These are phyloP conservation scores for Diorhabda elongata DNA, from an alignment of 1,140 invertebrate genomes.

Conservation along the genomic window DNA sequence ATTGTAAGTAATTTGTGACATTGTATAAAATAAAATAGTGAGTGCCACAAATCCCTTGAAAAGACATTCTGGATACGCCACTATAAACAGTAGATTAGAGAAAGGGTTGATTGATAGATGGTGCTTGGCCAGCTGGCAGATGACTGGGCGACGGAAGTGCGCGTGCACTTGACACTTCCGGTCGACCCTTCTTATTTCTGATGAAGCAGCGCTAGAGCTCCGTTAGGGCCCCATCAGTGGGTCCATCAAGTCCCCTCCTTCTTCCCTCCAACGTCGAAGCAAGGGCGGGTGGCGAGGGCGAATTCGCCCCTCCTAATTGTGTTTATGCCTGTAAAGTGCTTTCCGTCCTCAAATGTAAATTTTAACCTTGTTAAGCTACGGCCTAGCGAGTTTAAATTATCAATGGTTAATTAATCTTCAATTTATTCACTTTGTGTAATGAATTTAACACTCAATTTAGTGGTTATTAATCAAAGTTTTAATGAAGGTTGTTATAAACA, in stretches of 20 bases:
- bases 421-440: conserved; percentile 53
- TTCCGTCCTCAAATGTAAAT: conserved; percentile 53
- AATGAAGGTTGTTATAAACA: conserved; percentile 47
- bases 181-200: conserved; percentile 35
- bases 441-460: conserved; percentile 53
- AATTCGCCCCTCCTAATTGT: conserved; percentile 44
- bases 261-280: background rate
- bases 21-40: background rate
- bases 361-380: conserved; percentile 50
- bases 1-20: too few relatives aligned
- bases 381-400: conserved; percentile 51
- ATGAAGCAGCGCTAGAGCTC: conserved; percentile 4
- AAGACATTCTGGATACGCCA: background rate
- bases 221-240: conserved; percentile 12
- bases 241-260: conserved; percentile 10
- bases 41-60: background rate
- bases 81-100: conserved; percentile 4
- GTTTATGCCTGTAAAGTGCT: conserved; percentile 49
- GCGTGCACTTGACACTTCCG: conserved; percentile 44
- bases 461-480: conserved; percentile 52
- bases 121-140: conserved; percentile 27
- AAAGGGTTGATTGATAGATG: conserved; percentile 40
- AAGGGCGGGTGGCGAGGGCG: conserved; percentile 19
- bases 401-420: conserved; percentile 53
- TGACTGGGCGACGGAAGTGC: conserved; percentile 33